phyloP scores from a whole-genome alignment of 2,797 vertebrate species.

The Gymnodraco acuticeps region DNA sequence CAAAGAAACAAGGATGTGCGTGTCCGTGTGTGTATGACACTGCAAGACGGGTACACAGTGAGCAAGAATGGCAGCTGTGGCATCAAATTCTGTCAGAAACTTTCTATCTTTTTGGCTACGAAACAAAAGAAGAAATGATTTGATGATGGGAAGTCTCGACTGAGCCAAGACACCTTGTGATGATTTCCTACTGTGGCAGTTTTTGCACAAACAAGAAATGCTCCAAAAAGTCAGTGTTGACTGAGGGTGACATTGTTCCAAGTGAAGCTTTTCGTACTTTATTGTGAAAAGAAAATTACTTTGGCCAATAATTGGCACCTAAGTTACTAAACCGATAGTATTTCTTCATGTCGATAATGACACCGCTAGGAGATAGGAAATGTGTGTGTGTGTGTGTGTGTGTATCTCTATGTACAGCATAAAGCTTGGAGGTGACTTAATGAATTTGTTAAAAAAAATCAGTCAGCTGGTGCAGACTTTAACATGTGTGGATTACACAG shows the following conservation, averaged over 20 bases:
- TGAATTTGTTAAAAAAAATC: too few species aligned
- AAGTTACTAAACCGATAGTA: conserved; percentile 23
- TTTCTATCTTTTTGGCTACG: conserved; percentile 43
- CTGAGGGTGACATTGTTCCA: conserved; percentile 36
- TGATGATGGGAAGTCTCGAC: conserved; percentile 46
- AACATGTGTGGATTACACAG: not conserved
- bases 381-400: not conserved
- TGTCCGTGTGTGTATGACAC: conserved; percentile 29
- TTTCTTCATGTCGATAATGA: not conserved
- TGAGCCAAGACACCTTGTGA: conserved; percentile 48
- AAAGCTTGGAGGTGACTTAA: conserved; percentile 2
- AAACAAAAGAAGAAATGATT: conserved; percentile 41
- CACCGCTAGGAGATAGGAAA: too few species aligned
- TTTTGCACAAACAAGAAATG: conserved; percentile 19
- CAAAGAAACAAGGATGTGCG: conserved; percentile 43
- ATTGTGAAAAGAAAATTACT: conserved; percentile 8
- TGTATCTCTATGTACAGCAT: not conserved
- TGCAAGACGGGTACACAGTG: conserved; percentile 16
- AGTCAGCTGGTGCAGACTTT: conserved; percentile 16
- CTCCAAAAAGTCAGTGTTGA: conserved; percentile 40
- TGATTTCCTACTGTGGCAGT: conserved; percentile 40
- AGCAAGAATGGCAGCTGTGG: conserved; percentile 35
- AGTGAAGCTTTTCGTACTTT: conserved; percentile 3
- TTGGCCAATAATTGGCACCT: not conserved
- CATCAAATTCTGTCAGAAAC: conserved; percentile 33